phyloP scores from a whole-genome alignment of 2,113 vertebrate species.

The Panthera tigris region DNA sequence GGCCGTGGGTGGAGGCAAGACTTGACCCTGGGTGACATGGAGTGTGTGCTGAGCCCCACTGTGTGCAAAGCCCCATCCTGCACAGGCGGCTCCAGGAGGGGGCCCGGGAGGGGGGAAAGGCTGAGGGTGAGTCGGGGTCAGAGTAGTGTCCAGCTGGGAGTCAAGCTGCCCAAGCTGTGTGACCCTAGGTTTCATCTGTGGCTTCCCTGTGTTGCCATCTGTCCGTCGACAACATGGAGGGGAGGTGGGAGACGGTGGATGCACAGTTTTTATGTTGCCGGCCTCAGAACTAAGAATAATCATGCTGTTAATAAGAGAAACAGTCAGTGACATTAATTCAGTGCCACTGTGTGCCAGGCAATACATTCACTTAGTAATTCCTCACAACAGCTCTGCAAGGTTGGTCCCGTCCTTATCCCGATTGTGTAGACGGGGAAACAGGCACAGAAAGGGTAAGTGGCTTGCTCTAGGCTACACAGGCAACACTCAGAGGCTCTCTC shows the following conservation, averaged over 20 bases:
- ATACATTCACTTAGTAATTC: not conserved
- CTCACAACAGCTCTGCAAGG: not conserved
- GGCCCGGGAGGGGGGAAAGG: not conserved
- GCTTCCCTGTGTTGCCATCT: not conserved
- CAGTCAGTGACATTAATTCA: not conserved
- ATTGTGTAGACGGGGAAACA: not conserved
- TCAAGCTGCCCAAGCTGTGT: not conserved
- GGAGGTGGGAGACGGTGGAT: not conserved
- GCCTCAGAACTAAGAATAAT: slow-evolving; percentile 8
- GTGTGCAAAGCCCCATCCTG: not conserved
- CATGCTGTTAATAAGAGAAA: not conserved
- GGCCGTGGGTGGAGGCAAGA: not conserved
- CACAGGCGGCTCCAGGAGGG: not conserved
- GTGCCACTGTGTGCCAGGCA: not conserved
- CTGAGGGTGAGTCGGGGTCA: not conserved
- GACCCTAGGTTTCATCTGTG: not conserved
- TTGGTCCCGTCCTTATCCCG: not conserved
- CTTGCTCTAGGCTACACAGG: not conserved
- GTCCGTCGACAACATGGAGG: not conserved
- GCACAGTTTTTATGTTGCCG: not conserved
- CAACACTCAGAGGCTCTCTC: not conserved
- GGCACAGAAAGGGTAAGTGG: not conserved
- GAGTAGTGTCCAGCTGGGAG: not conserved
- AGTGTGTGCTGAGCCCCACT: not conserved
- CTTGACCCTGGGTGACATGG: not conserved